These are phyloP conservation scores for Ethmia dodecea DNA, from an alignment of 2,888 invertebrate species.

Conservation along the genomic window DNA sequence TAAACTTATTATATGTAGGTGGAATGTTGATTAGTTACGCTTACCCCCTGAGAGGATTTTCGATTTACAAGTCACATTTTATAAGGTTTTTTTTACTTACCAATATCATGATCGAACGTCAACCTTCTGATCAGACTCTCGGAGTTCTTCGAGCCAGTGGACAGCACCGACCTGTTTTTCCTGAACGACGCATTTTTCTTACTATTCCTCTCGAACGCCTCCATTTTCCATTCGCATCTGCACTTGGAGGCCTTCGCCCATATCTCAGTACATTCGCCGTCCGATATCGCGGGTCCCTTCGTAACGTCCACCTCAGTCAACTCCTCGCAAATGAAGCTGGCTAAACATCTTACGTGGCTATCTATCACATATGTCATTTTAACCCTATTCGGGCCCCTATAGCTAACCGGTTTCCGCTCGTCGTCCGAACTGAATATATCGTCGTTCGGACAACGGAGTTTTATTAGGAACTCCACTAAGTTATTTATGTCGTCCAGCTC, in stretches of 20 bases:
- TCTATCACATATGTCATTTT: conserved; percentile 49
- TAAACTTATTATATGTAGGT: too few relatives aligned
- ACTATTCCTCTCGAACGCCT: conserved; percentile 66
- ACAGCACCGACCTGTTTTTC: conserved; percentile 68
- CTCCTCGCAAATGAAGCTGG: conserved; percentile 63
- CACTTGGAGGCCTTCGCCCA: conserved; percentile 80
- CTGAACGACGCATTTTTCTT: conserved; percentile 73
- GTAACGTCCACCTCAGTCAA: conserved; percentile 44
- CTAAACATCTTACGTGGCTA: conserved; percentile 56
- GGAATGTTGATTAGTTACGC: too few relatives aligned
- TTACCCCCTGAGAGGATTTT: too few relatives aligned
- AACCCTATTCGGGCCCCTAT: conserved; percentile 48
- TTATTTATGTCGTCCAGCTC: conserved; percentile 59
- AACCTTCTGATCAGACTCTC: conserved; percentile 59
- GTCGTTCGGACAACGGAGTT: conserved; percentile 60
- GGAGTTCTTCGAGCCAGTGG: conserved; percentile 61
- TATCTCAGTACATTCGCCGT: conserved; percentile 73
- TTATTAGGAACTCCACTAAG: conserved; percentile 52
- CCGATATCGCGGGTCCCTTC: conserved; percentile 73
- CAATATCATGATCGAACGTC: conserved; percentile 66
- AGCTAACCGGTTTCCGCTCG: conserved; percentile 44
- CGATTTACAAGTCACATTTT: too few relatives aligned
- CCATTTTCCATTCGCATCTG: conserved; percentile 79
- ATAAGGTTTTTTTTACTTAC: conserved; percentile 43
- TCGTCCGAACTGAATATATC: conserved; percentile 80